Evolutionary conservation across 2,888 invertebrate genomes (phyloP).

Genomic region (Acanthococcus lagerstroemiae): DNA sequence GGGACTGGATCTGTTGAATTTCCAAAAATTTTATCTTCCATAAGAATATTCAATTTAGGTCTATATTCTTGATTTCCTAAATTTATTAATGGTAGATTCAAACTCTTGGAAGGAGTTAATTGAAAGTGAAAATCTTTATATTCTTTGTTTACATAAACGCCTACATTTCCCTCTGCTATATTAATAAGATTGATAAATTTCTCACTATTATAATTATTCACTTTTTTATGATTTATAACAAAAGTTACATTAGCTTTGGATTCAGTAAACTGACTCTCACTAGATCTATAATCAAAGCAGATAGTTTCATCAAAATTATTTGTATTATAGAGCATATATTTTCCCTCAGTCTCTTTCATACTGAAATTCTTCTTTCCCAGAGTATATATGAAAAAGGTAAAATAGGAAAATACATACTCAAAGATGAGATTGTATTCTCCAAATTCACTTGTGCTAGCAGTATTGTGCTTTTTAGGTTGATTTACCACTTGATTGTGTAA

Average conservation of each 20-base stretch:
- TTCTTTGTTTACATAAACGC: background rate
- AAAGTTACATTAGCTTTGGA: background rate
- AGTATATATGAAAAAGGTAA: conserved; percentile 6
- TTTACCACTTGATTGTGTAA: conserved; percentile 1
- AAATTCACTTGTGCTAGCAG: background rate
- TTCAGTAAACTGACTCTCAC: background rate
- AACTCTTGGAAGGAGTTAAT: background rate
- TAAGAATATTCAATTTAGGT: background rate
- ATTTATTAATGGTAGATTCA: conserved; percentile 5
- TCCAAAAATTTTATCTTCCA: conserved; percentile 2
- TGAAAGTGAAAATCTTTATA: background rate
- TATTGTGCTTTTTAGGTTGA: background rate
- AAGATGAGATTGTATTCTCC: background rate
- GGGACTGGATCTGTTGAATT: conserved; percentile 4
- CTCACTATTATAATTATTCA: background rate
- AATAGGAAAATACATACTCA: conserved; percentile 2
- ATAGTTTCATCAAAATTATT: background rate
- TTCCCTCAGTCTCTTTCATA: background rate
- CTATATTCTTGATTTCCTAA: conserved; percentile 6
- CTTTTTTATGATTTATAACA: background rate
- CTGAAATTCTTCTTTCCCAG: background rate
- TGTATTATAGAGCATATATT: background rate
- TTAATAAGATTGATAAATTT: background rate
- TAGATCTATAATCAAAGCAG: background rate
- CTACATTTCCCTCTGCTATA: conserved; percentile 1